These are phyloP conservation scores for Ammodytes marinus DNA, from an alignment of 2,113 vertebrate species.

Conservation along the genomic window DNA sequence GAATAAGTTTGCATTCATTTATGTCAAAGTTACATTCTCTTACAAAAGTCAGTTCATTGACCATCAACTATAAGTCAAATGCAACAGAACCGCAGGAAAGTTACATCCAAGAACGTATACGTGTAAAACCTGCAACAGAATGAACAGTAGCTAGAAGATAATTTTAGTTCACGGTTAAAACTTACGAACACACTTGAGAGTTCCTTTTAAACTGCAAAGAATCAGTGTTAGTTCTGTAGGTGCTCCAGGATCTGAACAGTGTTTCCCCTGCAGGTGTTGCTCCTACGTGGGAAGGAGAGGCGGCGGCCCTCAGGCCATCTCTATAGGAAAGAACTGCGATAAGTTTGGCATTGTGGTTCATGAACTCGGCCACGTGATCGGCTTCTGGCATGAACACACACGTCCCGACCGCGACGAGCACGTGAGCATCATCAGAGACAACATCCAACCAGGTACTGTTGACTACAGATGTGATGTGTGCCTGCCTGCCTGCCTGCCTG, in stretches of 20 bases:
- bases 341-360: conserved; percentile 99
- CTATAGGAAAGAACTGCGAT: conserved; percentile 98
- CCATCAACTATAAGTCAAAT: not conserved
- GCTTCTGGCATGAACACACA: conserved; percentile 99
- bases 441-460: conserved; percentile 94
- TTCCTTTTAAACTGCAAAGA: not conserved
- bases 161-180: not conserved
- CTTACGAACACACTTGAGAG: not conserved
- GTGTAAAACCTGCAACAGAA: not conserved
- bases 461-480: too few relatives aligned
- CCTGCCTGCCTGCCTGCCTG: not conserved
- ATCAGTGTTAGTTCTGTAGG: not conserved
- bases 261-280: conserved; percentile 88
- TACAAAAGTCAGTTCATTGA: not conserved
- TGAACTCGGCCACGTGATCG: conserved; percentile 96
- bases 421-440: conserved; percentile 96
- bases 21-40: not conserved
- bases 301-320: conserved; percentile 97
- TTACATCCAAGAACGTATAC: not conserved
- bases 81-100: not conserved
- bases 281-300: conserved; percentile 96
- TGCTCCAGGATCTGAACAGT: conserved; percentile 8
- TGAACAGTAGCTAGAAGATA: not conserved
- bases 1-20: not conserved
- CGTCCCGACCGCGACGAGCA: conserved; percentile 96